Evolutionary conservation across 92 coral and sea anemone genomes (phyloP).

Genomic region (Galaxea fascicularis): DNA sequence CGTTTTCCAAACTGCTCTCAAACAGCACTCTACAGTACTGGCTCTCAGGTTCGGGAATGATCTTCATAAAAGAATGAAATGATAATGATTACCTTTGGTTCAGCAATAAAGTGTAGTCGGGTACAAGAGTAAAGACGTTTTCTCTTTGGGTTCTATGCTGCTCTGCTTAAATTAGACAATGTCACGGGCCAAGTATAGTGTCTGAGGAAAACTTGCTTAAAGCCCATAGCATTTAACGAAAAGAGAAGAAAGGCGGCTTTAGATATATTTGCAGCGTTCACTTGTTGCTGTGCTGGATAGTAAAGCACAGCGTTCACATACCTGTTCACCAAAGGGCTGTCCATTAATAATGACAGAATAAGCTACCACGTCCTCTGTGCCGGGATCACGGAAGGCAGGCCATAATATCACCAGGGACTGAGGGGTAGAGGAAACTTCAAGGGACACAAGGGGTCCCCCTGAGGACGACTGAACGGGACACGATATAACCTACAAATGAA

Average conservation of each 20-base stretch:
- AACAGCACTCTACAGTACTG: conserved; percentile 79
- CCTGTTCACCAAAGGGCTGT: conserved; percentile 84
- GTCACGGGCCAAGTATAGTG: too few relatives aligned
- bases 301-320: background rate
- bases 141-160: too few relatives aligned
- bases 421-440: conserved; percentile 73
- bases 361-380: background rate
- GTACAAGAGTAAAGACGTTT: too few relatives aligned
- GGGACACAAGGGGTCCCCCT: conserved; percentile 85
- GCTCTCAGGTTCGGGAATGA: conserved; percentile 62
- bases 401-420: conserved; percentile 85
- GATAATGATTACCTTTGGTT: background rate
- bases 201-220: too few relatives aligned
- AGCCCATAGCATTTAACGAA: too few relatives aligned
- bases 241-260: too few relatives aligned
- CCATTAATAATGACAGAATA: conserved; percentile 74
- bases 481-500: conserved; percentile 47
- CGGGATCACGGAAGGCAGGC: conserved; percentile 61
- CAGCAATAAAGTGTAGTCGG: too few relatives aligned
- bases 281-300: too few relatives aligned
- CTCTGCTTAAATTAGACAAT: too few relatives aligned
- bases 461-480: conserved; percentile 72
- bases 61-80: background rate
- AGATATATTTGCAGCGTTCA: too few relatives aligned
- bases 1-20: conserved; percentile 65